Evolutionary conservation across 2,797 vertebrate species (phyloP), one percentile per base, ranked within the genome.

Genomic region (Pseudochirops corinnae): DNA sequence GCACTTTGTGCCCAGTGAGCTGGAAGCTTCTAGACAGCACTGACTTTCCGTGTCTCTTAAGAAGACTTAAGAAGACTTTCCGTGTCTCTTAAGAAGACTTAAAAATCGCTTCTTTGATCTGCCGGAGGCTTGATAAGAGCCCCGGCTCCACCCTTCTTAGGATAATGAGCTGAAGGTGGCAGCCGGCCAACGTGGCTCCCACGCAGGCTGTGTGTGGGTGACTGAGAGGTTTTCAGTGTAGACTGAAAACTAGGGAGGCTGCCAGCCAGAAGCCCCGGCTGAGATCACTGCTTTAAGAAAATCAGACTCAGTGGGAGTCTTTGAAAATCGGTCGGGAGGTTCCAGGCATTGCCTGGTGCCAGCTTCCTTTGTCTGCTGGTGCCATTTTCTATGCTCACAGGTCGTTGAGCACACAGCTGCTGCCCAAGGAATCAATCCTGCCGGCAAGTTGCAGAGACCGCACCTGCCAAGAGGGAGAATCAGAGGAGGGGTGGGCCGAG

Each of bases 91-190:
- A n/a, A 94, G 53, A 94, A 31, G 50, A 94, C 62, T 94, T 74
- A 74, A 96, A 96, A 93, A 93, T 56, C 90, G 93, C 91, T 90
- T 91, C 96, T 92, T 95, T 94, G 94, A 95, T 95, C 33, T 94
- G 92, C 52, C 94, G 97, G 92, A 93, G 60, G 90, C 33, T 93
- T 60, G 67, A 28, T 96, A 96, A 94, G 91, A 93, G 96, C 57
- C 94, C 58, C 52, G 55, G 91, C 96, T 55, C 92, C 92, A 87
- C 1, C 18, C 58, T 97, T 96, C 93, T 96, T 97, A 93, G 97
- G 62, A 60, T 90, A 58, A 55, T 55, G 52, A 97, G 94, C 91
- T 87, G 55, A 74, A 96, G 74, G 50, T 95, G 97, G 95, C 96
- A 92, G 93, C 46, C 7, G 92, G 93, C 96, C 97, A 96, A 94